Conservation (phyloP, 2,888 invertebrate genomes). For the Tetragnatha montana region DNA sequence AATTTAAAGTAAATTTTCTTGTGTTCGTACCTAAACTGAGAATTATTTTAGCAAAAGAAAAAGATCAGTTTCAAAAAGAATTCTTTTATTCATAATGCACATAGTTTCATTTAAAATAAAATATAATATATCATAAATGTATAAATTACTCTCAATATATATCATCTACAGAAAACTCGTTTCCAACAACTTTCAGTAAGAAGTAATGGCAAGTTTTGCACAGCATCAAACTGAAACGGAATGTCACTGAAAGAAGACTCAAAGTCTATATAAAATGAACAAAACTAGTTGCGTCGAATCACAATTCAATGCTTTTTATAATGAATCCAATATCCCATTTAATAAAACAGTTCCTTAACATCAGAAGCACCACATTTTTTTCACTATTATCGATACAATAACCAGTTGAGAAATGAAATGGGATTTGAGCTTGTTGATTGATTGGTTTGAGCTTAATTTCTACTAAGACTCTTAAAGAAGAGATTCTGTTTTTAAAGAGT, state of each 20-base stretch:
- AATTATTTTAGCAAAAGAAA: too few relatives aligned
- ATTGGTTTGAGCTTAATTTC: neutral
- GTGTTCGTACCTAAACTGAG: too few relatives aligned
- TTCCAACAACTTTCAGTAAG: constrained; percentile 18
- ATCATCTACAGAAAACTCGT: constrained; percentile 37
- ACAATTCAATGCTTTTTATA: neutral
- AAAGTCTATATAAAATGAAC: neutral
- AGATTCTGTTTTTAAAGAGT: too few relatives aligned
- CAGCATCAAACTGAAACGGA: constrained; percentile 13
- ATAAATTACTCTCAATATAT: constrained; percentile 63
- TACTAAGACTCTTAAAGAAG: too few relatives aligned
- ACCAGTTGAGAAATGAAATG: neutral
- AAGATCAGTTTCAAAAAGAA: neutral
- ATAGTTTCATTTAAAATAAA: constrained; percentile 54
- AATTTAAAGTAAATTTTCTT: too few relatives aligned
- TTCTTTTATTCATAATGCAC: constrained; percentile 62
- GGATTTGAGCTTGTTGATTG: neutral
- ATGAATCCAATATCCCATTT: neutral
- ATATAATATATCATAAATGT: constrained; percentile 67
- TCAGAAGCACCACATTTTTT: neutral
- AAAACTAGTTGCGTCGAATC: neutral
- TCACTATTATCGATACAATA: neutral
- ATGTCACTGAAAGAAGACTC: constrained; percentile 13
- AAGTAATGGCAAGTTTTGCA: constrained; percentile 20
- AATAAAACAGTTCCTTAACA: neutral